Evolutionary conservation across 2,797 vertebrate genomes (phyloP), one percentile per base, ranked within the genome.

Genomic region (Fistularia commersonii): DNA sequence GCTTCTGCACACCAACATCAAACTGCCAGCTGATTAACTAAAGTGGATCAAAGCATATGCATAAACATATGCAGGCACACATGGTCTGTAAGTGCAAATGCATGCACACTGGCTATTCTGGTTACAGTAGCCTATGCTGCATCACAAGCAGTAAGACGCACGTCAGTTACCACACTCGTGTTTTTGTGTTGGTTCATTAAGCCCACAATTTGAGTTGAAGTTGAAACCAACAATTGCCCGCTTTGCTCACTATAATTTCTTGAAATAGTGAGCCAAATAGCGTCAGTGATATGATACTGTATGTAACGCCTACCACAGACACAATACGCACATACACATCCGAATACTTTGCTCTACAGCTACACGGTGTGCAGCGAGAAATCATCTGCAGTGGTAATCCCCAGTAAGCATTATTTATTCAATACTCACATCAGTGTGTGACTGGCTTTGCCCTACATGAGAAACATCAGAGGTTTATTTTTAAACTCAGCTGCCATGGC

Each of bases 381-480:
- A 55, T 76, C 71, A 71, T 77, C 64, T 63, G 64, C 62, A 57
- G 54, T 36, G 60, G 79, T 85, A 81, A 85, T 87, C 77, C 78
- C 68, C 67, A 61, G 70, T 63, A 65, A 80, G 65, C 82, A 86
- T 89, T 64, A 88, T 87, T 88, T 88, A 88, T 91, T 89, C 76
- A 90, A 68, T 62, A 77, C 79, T 79, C 72, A 82, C 74, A 83
- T 77, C 69, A 61, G 72, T 72, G 64, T 66, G 54, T 74, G 65
- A 76, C 59, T 65, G 70, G 69, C 76, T 76, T 74, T 79, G 80
- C 74, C 79, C 79, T 85, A 82, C 72, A 85, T 83, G 69, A 62
- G 56, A 60, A 74, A 75, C 65, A 83, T 82, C 77, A 73, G 35
- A 73, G 57, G 57, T 76, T 66, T 86, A 86, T 85, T 79, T 84